phyloP scores from a whole-genome alignment of 2,888 invertebrate species.

The Plebejus melissa region DNA sequence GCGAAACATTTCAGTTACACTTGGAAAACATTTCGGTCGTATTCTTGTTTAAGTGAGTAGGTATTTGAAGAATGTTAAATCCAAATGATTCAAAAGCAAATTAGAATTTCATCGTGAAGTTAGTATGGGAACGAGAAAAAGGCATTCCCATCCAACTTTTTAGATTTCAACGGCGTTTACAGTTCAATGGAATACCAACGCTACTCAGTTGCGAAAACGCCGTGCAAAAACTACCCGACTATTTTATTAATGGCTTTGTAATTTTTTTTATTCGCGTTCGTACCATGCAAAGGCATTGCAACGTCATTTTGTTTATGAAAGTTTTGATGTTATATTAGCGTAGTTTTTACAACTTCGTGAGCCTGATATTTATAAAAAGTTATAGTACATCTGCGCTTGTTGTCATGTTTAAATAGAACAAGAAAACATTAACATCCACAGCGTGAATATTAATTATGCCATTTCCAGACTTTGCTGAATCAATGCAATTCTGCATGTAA shows the following conservation, averaged over 20 bases:
- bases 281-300: neutral
- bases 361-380: neutral
- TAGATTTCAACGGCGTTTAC: conserved; percentile 58
- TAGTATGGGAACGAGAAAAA: conserved; percentile 56
- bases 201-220: conserved; percentile 54
- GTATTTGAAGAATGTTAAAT: conserved; percentile 40
- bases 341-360: neutral
- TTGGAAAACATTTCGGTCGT: conserved; percentile 34
- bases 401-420: neutral
- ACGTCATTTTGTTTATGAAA: neutral
- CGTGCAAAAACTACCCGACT: conserved; percentile 48
- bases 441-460: neutral
- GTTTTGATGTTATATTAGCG: neutral
- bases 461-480: neutral
- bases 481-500: neutral
- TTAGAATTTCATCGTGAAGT: conserved; percentile 48
- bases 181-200: conserved; percentile 62
- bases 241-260: conserved; percentile 42
- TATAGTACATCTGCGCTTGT: neutral
- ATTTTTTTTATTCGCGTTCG: conserved; percentile 6
- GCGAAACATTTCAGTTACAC: conserved; percentile 38
- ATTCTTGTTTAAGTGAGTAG: conserved; percentile 35
- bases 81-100: conserved; percentile 48
- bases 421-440: neutral
- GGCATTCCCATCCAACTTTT: conserved; percentile 59